Evolutionary conservation across 30 jellyfish, hydroid and myxozoan species (phyloP), one percentile per base, ranked within the genome.

Genomic region (Turritopsis dohrnii): DNA sequence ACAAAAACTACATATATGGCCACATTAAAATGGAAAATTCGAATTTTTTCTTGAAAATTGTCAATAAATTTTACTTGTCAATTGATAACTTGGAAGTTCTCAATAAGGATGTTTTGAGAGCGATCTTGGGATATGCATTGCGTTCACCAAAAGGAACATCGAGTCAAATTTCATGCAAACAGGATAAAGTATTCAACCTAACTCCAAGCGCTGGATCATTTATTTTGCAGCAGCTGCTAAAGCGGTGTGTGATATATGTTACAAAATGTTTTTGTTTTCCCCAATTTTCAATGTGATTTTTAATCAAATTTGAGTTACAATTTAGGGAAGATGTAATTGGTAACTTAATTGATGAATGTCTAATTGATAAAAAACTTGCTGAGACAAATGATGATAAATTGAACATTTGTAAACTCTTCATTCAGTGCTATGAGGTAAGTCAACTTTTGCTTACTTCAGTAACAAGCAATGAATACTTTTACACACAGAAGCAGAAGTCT

Each of bases 191-290:
- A 21, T 82, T 89, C 8, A 95, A 90, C 52, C 81, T 88, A 17
- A 80, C 96, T 0, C 96, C 96, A 5, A 84, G 86, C 21, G 82
- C 84, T 22, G 86, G 96, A 17, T 90, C 96, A 18, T 90, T 85
- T 52, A 84, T 90, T 21, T 69, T 90, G 7, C 96, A 85, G 31
- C 96, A 85, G 83, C 90, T 90, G 21, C 41, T 90, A 29, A 84
- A 89, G 74, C 73, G 87, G 87, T 80, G 16, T 83, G 18, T 17
- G 9, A 18, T 72, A 1, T 0, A 27, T 74, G 21, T 84, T 0
- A n/a, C 28, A 27, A 52, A 27, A 28, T 29, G 29, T 41, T 41
- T 41, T 41, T 3, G 60, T 3, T 13, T 13, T 41, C 13, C 60
- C 13, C 60, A 13, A 41, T 3, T 13, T 41, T 5, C 5, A 3